phyloP scores from a whole-genome alignment of 2,888 invertebrate species.

The Chamaedrilus cognettii region DNA sequence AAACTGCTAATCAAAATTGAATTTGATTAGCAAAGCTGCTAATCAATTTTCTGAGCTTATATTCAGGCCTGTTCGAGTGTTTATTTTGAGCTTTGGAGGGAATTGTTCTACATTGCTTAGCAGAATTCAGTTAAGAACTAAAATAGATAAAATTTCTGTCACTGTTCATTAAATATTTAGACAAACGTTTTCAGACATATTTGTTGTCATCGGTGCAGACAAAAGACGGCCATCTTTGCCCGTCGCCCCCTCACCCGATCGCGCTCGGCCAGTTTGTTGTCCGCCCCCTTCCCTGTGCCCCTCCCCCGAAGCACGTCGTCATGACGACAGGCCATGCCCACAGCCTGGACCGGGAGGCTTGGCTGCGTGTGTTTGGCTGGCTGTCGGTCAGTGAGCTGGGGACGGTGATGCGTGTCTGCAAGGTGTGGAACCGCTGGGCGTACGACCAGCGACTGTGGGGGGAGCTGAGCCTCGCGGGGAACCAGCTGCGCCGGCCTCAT shows the following conservation, averaged over 20 bases:
- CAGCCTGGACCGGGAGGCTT: conserved; percentile 50
- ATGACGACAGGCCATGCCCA: conserved; percentile 42
- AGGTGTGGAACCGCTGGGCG: conserved; percentile 83
- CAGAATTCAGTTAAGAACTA: too few species aligned
- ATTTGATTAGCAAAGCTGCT: too few species aligned
- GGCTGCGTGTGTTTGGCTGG: conserved; percentile 60
- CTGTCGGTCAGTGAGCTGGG: conserved; percentile 64
- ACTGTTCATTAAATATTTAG: too few species aligned
- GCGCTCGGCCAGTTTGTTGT: conserved; percentile 40
- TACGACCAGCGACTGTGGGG: conserved; percentile 85
- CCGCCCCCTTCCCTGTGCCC: conserved; percentile 49
- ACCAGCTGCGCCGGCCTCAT: conserved; percentile 25
- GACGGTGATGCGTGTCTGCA: conserved; percentile 73
- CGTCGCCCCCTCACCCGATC: not conserved
- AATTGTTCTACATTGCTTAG: too few species aligned
- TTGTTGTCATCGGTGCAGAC: too few species aligned
- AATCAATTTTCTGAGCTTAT: too few species aligned
- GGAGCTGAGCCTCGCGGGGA: conserved; percentile 70
- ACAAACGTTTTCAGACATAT: too few species aligned
- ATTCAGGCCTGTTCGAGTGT: too few species aligned
- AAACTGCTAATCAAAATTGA: too few species aligned
- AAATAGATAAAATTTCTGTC: too few species aligned
- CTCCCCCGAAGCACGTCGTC: conserved; percentile 46
- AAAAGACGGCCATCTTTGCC: too few species aligned
- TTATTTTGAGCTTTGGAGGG: too few species aligned